Evolutionary conservation across 2,797 vertebrate species (phyloP), one percentile per base, ranked within the genome.

Genomic region (Dendrocincla tyrannina): DNA sequence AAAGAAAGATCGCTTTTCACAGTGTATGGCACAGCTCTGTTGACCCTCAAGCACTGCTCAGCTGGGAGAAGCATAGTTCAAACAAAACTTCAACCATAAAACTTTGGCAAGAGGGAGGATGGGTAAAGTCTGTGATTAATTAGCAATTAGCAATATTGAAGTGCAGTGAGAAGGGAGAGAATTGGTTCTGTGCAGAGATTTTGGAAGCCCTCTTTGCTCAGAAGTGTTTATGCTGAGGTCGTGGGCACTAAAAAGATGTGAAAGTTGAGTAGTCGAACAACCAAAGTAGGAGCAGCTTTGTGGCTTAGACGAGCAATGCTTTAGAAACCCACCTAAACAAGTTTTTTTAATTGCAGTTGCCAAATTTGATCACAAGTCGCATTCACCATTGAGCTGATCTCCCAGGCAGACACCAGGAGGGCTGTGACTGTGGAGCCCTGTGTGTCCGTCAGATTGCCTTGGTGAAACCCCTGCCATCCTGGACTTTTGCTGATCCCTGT

Each of bases 1-100:
- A 82, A 90, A 87, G 95, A 73, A 93, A 83, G 93, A 67, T 93
- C 89, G 47, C 94, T 96, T 96, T 90, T 91, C 80, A 64, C 63
- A 91, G 88, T 49, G 39, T 59, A 39, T n/a, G 59, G 93, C 39
- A 2, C 17, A 70, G 66, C 62, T 69, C 82, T 84, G 85, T 13
- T 94, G 94, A 92, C 83, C 91, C 94, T 89, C 77, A 20, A 95
- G 85, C 74, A 32, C 88, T 87, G 55, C 67, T 95, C 88, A 66
- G 59, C 80, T 95, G 89, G 59, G 79, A 88, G 67, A 95, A 85
- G 52, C 7, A 3, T 1, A 73, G 90, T 89, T 95, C 90, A 95
- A 91, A 95, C n/a, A 28, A 90, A 91, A 89, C 67, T 73, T 90
- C 44, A 91, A 24, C 79, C 3, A 7, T 91, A 90, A 93, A 93